Conservation (phyloP, 2,797 vertebrate genomes). For the Neosilurus mollespiculum region DNA sequence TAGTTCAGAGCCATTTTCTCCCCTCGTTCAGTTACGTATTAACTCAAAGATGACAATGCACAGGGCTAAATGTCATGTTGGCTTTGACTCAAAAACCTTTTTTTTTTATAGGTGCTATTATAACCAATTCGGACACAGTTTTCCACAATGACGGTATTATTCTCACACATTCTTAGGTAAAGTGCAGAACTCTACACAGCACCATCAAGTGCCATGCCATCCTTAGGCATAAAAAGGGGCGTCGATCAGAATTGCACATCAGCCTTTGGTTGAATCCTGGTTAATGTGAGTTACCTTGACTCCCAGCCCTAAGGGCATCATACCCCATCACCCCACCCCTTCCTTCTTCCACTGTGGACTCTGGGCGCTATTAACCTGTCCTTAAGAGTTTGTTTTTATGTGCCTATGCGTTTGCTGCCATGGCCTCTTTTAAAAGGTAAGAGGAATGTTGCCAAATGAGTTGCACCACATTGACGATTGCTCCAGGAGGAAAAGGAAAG, state of each 20-base stretch:
- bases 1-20: conserved; percentile 43
- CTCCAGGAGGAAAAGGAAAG: conserved; percentile 62
- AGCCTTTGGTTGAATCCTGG: conserved; percentile 17
- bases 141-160: conserved; percentile 27
- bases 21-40: conserved; percentile 35
- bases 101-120: conserved; percentile 36
- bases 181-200: neutral
- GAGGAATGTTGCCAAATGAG: conserved; percentile 60
- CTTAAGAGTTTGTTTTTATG: conserved; percentile 63
- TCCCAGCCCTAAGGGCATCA: conserved; percentile 45
- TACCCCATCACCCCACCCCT: conserved; percentile 31
- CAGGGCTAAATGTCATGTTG: conserved; percentile 34
- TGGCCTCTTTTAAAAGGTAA: conserved; percentile 61
- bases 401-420: conserved; percentile 57
- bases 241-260: conserved; percentile 12
- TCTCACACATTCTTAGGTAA: neutral
- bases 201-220: neutral
- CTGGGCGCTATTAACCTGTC: conserved; percentile 63
- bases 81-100: conserved; percentile 40
- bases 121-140: conserved; percentile 27
- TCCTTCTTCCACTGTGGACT: conserved; percentile 52
- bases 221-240: conserved; percentile 4
- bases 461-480: conserved; percentile 64
- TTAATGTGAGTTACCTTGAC: conserved; percentile 46
- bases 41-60: conserved; percentile 40